Evolutionary conservation across 2,797 vertebrate genomes (phyloP).

Genomic region (Paratrypauchen microcephalus): DNA sequence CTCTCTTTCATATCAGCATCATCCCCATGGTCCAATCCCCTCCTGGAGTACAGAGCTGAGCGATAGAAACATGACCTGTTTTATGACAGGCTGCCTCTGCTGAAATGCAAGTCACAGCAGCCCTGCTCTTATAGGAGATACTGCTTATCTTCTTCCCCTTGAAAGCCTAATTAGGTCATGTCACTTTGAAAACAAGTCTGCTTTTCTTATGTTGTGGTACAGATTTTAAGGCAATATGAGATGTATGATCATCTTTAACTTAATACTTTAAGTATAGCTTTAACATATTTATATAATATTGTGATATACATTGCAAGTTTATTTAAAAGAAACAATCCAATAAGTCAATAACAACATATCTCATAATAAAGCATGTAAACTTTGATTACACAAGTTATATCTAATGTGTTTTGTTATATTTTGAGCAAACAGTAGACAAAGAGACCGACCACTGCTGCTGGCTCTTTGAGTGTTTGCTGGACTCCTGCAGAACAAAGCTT

Average conservation of each 20-base stretch:
- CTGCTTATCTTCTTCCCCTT: conserved; percentile 6
- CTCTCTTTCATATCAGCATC: conserved; percentile 45
- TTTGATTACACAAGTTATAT: conserved; percentile 18
- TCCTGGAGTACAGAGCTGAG: conserved; percentile 49
- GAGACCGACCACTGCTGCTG: conserved; percentile 47
- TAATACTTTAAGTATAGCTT: not conserved
- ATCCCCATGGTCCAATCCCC: conserved; percentile 44
- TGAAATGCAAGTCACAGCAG: conserved; percentile 27
- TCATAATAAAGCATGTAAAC: not conserved
- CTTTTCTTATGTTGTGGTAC: not conserved
- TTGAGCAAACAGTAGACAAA: conserved; percentile 54
- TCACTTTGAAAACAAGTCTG: conserved; percentile 13
- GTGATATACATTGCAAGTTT: too few relatives aligned
- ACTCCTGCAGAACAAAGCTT: conserved; percentile 67
- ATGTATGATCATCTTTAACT: not conserved
- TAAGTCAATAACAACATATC: not conserved
- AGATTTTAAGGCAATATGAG: not conserved
- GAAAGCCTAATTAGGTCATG: conserved; percentile 14
- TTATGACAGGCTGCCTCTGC: conserved; percentile 19
- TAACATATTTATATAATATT: not conserved
- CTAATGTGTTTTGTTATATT: conserved; percentile 38
- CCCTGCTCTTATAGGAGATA: not conserved
- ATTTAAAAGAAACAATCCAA: too few relatives aligned
- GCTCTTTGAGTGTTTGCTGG: conserved; percentile 58
- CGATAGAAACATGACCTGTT: conserved; percentile 33